Conservation (phyloP, 2,113 vertebrate genomes). For the Elanus axillaris region DNA sequence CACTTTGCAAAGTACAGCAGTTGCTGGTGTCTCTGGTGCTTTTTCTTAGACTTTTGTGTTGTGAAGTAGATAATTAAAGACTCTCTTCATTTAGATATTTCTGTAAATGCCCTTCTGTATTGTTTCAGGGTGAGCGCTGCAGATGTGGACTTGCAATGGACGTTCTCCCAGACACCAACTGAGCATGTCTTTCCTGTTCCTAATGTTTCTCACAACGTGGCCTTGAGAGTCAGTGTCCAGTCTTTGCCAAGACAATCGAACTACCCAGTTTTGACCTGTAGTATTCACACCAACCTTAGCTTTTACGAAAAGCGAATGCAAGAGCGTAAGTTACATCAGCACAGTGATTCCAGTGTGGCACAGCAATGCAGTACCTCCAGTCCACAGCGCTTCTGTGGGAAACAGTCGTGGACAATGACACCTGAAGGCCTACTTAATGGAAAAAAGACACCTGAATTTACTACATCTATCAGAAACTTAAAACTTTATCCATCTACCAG, state of each 20-base stretch:
- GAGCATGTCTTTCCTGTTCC: constrained; percentile 96
- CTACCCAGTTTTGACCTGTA: constrained; percentile 91
- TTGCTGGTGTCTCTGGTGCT: not conserved
- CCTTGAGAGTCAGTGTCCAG: constrained; percentile 95
- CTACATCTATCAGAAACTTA: constrained; percentile 76
- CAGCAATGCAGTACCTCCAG: constrained; percentile 67
- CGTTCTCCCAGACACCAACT: constrained; percentile 90
- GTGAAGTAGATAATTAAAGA: not conserved
- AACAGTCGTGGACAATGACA: constrained; percentile 71
- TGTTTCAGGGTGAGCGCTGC: constrained; percentile 91
- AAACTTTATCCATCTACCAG: constrained; percentile 77
- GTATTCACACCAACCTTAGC: constrained; percentile 88
- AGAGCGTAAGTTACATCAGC: constrained; percentile 57
- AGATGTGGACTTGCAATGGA: constrained; percentile 90
- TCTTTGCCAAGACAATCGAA: constrained; percentile 94
- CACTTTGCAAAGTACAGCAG: not conserved
- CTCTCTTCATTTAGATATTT: not conserved
- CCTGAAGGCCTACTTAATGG: constrained; percentile 63
- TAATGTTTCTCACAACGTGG: constrained; percentile 92
- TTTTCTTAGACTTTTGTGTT: not conserved
- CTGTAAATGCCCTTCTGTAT: not conserved
- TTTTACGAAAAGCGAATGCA: constrained; percentile 80
- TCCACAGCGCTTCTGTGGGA: constrained; percentile 76
- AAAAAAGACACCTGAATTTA: constrained; percentile 70
- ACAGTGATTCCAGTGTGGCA: constrained; percentile 14